These are phyloP conservation scores for Tethea ocularis DNA, from an alignment of 2,888 invertebrate species.

Conservation along the genomic window DNA sequence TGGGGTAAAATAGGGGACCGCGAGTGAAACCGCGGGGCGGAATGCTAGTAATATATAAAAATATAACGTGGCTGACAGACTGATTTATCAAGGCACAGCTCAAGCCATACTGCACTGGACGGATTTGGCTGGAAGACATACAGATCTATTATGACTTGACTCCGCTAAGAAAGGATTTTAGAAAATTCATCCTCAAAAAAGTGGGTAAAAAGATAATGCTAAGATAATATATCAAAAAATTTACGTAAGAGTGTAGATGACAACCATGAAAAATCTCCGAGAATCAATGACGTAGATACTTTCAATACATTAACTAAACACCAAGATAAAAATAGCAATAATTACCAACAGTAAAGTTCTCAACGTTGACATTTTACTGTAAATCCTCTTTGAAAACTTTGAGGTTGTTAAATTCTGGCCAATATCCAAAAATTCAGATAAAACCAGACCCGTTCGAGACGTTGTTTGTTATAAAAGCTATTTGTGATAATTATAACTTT, in stretches of 20 bases:
- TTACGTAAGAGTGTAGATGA: neutral
- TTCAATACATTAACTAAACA: neutral
- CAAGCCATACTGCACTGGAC: no score
- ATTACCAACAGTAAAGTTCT: conserved; percentile 2
- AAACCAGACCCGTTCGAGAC: conserved; percentile 46
- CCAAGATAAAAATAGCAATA: neutral
- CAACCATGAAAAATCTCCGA: neutral
- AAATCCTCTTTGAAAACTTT: neutral
- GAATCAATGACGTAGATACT: neutral
- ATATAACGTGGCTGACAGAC: no score
- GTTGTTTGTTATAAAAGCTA: conserved; percentile 31
- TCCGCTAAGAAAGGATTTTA: no score
- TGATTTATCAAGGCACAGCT: no score
- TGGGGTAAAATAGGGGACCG: no score
- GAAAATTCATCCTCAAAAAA: no score
- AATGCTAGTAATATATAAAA: no score
- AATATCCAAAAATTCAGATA: conserved; percentile 21
- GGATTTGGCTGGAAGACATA: no score
- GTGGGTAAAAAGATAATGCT: no score
- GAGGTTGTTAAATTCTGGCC: conserved; percentile 16
- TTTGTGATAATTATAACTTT: conserved; percentile 24
- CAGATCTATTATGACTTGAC: no score
- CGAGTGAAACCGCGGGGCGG: no score
- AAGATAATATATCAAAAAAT: neutral
- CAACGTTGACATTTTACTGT: conserved; percentile 20